Conservation (phyloP, 2,797 vertebrate species). For the Oceanodroma leucorhoa region DNA sequence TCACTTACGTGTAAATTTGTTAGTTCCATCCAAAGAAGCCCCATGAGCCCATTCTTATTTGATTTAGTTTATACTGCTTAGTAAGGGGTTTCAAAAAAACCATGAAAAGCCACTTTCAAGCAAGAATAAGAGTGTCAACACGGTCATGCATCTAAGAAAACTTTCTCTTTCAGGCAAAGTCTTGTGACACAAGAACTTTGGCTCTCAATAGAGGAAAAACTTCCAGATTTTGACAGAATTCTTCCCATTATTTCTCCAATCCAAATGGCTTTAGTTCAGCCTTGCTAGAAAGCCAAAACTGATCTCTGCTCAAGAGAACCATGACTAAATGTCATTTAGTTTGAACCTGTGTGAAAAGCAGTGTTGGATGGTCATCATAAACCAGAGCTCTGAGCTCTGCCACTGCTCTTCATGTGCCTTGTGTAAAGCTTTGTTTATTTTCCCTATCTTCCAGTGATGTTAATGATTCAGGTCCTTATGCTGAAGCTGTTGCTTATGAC, state of each 20-base stretch:
- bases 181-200: conserved; percentile 44
- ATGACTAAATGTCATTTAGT: conserved; percentile 26
- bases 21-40: conserved; percentile 33
- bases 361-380: background rate
- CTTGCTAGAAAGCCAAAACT: conserved; percentile 32
- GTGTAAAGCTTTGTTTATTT: background rate
- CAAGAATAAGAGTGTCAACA: conserved; percentile 50
- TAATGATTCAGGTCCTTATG: background rate
- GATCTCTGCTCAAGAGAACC: background rate
- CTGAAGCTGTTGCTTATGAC: background rate
- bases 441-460: background rate
- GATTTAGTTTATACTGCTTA: conserved; percentile 40
- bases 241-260: conserved; percentile 20
- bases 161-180: conserved; percentile 32
- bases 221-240: conserved; percentile 48
- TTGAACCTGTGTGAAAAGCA: conserved; percentile 3
- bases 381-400: background rate
- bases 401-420: background rate
- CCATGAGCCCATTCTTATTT: conserved; percentile 37
- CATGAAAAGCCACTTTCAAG: conserved; percentile 35
- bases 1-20: conserved; percentile 26
- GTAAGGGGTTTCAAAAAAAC: background rate
- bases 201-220: conserved; percentile 18
- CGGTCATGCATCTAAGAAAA: conserved; percentile 50
- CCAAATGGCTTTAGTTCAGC: conserved; percentile 32